Conservation (phyloP, 1,140 invertebrate species). For the Palaemon carinicauda region DNA sequence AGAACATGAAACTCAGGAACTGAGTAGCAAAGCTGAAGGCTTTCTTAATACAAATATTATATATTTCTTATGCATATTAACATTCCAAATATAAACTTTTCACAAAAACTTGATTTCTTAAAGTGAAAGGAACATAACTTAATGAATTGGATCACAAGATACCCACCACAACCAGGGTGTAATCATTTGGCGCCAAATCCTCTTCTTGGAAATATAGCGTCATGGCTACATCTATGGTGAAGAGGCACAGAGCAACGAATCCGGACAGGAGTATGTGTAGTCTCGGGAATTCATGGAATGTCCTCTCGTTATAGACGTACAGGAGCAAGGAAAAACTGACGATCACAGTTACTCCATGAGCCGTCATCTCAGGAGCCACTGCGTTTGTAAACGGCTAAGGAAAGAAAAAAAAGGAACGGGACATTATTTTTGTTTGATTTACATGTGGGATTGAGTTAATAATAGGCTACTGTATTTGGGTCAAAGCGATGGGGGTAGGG, state of each 20-base stretch:
- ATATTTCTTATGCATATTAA: no score
- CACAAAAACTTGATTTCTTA: no score
- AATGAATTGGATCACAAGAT: conserved; percentile 67
- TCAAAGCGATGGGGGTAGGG: no score
- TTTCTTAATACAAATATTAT: no score
- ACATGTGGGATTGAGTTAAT: background rate
- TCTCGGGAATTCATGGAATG: conserved; percentile 61
- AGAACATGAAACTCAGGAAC: background rate
- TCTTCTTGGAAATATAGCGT: conserved; percentile 57
- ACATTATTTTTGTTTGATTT: background rate
- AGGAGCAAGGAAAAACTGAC: conserved; percentile 56
- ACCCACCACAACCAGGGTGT: conserved; percentile 28
- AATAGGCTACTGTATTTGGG: no score
- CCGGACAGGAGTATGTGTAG: conserved; percentile 63
- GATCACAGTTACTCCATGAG: conserved; percentile 51
- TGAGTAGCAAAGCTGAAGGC: no score
- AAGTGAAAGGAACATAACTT: background rate
- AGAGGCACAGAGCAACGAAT: conserved; percentile 60
- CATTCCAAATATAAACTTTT: no score
- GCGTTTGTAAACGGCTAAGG: background rate
- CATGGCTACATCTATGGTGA: conserved; percentile 61
- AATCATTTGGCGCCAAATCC: conserved; percentile 7
- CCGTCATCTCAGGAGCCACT: conserved; percentile 60
- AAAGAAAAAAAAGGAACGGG: no score
- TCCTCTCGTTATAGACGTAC: conserved; percentile 61